Conservation (phyloP, 2,113 vertebrate genomes). For the Notothenia rossii region DNA sequence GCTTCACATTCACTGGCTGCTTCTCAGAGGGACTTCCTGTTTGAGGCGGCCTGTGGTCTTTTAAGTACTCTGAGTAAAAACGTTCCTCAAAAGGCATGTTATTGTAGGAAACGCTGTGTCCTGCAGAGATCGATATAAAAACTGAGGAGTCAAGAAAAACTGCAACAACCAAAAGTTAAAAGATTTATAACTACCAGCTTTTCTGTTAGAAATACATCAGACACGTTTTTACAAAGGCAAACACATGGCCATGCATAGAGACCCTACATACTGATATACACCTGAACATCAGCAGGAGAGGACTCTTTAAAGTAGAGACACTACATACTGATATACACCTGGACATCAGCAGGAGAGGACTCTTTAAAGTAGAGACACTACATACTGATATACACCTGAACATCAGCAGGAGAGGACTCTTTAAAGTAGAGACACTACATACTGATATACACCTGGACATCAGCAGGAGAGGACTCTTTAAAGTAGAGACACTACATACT, state of each 20-base stretch:
- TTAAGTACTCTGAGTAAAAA: not conserved
- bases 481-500: too few relatives aligned
- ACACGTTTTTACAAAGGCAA: not conserved
- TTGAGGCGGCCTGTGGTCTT: not conserved
- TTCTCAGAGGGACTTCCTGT: conserved; percentile 1
- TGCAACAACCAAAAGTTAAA: not conserved
- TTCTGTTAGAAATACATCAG: not conserved
- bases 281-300: not conserved
- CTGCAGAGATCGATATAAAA: not conserved
- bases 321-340: not conserved
- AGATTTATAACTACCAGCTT: not conserved
- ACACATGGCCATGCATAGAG: not conserved
- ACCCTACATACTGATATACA: not conserved
- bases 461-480: not conserved
- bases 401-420: not conserved
- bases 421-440: too few relatives aligned
- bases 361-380: too few relatives aligned
- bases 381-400: not conserved
- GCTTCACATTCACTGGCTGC: not conserved
- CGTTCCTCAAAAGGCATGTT: not conserved
- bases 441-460: not conserved
- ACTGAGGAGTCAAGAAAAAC: not conserved
- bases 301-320: too few relatives aligned
- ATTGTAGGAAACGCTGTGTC: not conserved
- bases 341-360: not conserved